Evolutionary conservation across 2,797 vertebrate species (phyloP).

Genomic region (Otus scops): DNA sequence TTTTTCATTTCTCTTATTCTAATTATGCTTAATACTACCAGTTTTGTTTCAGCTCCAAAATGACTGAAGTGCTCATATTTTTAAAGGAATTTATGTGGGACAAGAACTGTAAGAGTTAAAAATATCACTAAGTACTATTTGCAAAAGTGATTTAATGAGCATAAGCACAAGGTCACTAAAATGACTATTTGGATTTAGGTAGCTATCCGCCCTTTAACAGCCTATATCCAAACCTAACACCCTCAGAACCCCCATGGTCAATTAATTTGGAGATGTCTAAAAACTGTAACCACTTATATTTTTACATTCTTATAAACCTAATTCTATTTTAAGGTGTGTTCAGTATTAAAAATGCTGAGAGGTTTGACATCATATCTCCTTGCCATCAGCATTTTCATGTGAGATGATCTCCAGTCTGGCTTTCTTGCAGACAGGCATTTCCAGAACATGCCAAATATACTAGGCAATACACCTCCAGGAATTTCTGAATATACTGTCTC

Average conservation of each 20-base stretch:
- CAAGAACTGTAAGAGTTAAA: neutral
- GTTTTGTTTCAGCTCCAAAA: neutral
- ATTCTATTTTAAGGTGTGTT: neutral
- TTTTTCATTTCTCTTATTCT: neutral
- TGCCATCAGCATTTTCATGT: neutral
- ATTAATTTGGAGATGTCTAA: neutral
- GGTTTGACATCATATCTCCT: neutral
- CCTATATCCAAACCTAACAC: neutral
- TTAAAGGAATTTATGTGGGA: neutral
- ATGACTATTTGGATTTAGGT: neutral
- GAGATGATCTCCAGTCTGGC: neutral
- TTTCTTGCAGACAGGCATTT: neutral
- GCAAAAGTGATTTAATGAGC: neutral
- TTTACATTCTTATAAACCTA: neutral
- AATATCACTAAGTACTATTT: neutral
- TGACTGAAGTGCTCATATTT: neutral
- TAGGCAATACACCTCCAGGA: fast-evolving
- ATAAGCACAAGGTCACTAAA: neutral
- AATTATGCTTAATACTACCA: neutral
- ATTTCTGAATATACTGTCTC: neutral
- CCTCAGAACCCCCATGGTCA: neutral
- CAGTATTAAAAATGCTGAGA: neutral
- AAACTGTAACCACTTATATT: neutral
- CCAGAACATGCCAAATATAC: neutral
- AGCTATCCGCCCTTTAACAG: neutral